Conservation (phyloP, 2,797 vertebrate species). For the Characodon lateralis region DNA sequence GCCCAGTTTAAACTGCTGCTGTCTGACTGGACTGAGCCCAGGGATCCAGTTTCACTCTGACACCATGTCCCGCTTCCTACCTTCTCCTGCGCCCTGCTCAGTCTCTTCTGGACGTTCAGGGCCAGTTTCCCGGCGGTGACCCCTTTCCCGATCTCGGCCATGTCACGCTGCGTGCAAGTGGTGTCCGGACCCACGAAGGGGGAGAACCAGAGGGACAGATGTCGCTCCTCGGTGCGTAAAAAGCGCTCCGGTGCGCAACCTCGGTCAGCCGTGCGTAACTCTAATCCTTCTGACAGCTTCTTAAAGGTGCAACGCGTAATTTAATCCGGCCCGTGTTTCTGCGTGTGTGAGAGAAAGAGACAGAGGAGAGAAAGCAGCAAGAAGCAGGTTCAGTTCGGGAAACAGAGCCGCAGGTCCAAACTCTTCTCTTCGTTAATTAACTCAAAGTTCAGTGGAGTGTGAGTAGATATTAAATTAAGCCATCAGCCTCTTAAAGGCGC, state of each 20-base stretch:
- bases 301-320: slow-evolving; percentile 72
- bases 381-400: slow-evolving; percentile 7
- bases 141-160: slow-evolving; percentile 95
- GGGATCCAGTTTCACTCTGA: slow-evolving; percentile 49
- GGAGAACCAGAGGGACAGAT: slow-evolving; percentile 20
- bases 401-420: not conserved
- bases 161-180: slow-evolving; percentile 57
- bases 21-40: not conserved
- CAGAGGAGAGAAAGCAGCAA: not conserved
- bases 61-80: slow-evolving; percentile 68
- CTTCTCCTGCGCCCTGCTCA: slow-evolving; percentile 98
- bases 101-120: slow-evolving; percentile 94
- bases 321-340: slow-evolving; percentile 44
- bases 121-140: slow-evolving; percentile 95
- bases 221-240: slow-evolving; percentile 54
- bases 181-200: slow-evolving; percentile 18
- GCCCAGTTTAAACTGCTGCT: not conserved
- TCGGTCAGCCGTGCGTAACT: slow-evolving; percentile 46
- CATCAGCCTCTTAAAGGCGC: slow-evolving; percentile 77
- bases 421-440: slow-evolving; percentile 8
- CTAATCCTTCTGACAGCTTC: slow-evolving; percentile 70
- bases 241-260: slow-evolving; percentile 46
- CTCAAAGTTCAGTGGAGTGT: slow-evolving; percentile 13
- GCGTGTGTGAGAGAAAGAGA: not conserved
- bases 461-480: not conserved